These are phyloP conservation scores for Indicator maculatus DNA, from an alignment of 2,113 vertebrate species.

Conservation along the genomic window DNA sequence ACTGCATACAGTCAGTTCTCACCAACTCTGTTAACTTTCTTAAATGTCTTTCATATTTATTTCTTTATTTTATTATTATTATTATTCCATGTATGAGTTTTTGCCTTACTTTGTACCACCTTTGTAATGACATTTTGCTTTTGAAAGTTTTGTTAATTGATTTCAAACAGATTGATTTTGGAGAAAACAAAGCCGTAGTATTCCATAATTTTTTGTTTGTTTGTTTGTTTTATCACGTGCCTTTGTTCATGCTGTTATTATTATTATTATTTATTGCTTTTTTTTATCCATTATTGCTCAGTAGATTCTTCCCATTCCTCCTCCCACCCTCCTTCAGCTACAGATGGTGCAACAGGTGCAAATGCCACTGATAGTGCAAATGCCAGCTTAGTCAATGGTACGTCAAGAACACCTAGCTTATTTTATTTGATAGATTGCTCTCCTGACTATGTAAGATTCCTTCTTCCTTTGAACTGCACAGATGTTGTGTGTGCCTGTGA, in stretches of 20 bases:
- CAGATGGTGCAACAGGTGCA: conserved; percentile 93
- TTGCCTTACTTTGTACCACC: conserved; percentile 2
- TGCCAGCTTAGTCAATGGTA: conserved; percentile 99
- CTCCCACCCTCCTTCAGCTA: conserved; percentile 92
- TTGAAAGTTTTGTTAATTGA: conserved; percentile 20
- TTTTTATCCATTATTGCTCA: conserved; percentile 86
- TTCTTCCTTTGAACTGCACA: conserved; percentile 63
- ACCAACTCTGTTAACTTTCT: neutral
- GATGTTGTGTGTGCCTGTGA: conserved; percentile 75
- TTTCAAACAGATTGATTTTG: conserved; percentile 27
- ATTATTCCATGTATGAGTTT: conserved; percentile 31
- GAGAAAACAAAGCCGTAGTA: neutral
- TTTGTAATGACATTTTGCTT: conserved; percentile 28
- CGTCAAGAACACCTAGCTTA: conserved; percentile 83
- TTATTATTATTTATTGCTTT: conserved; percentile 55
- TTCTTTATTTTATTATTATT: neutral
- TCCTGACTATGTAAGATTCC: conserved; percentile 66
- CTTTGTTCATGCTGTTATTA: conserved; percentile 13
- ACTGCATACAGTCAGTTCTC: neutral
- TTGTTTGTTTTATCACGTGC: neutral
- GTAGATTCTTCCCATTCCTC: conserved; percentile 95
- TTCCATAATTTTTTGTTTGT: neutral
- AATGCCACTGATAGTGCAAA: conserved; percentile 90
- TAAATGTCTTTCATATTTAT: conserved; percentile 20
- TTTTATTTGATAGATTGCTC: conserved; percentile 71